Conservation (phyloP, 30 jellyfish, hydroid and myxozoan genomes). For the Rhopilema esculentum region DNA sequence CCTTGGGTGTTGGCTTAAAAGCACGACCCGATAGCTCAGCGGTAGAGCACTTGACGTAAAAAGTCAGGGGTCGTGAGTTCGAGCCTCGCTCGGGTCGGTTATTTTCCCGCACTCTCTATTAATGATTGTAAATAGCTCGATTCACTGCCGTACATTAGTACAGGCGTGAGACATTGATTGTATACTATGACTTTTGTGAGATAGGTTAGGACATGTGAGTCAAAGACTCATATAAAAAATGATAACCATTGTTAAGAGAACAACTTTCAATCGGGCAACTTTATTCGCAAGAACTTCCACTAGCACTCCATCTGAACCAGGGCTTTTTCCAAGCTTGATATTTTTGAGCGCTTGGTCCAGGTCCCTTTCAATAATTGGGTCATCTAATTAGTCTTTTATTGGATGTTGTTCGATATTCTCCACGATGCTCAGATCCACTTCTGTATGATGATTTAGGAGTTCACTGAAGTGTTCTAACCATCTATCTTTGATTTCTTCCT, state of each 20-base stretch:
- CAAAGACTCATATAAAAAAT: slow-evolving; percentile 57
- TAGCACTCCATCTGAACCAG: slow-evolving; percentile 60
- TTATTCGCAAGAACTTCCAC: slow-evolving; percentile 62
- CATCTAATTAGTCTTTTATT: slow-evolving; percentile 54
- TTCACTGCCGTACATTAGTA: slow-evolving; percentile 65
- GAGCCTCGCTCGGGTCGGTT: too few species aligned
- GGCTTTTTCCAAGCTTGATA: slow-evolving; percentile 70
- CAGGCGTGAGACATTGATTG: slow-evolving; percentile 47
- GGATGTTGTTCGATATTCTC: slow-evolving; percentile 67
- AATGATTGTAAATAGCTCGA: too few species aligned
- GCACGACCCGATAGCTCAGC: too few species aligned
- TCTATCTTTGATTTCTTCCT: slow-evolving; percentile 50
- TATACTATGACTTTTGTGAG: slow-evolving; percentile 49
- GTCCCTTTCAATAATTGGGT: slow-evolving; percentile 59
- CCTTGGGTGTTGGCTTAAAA: too few species aligned
- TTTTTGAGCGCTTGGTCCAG: slow-evolving; percentile 69
- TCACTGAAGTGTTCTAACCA: slow-evolving; percentile 70
- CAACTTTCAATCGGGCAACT: slow-evolving; percentile 51
- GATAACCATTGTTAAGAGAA: slow-evolving; percentile 11
- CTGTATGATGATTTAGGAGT: slow-evolving; percentile 60
- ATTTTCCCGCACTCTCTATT: too few species aligned
- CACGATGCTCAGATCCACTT: slow-evolving; percentile 50
- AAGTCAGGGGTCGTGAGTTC: too few species aligned
- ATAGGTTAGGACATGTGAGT: too few species aligned
- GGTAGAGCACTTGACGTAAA: too few species aligned